These are phyloP conservation scores for Gryllus bimaculatus DNA, from an alignment of 1,140 invertebrate species.

Conservation along the genomic window DNA sequence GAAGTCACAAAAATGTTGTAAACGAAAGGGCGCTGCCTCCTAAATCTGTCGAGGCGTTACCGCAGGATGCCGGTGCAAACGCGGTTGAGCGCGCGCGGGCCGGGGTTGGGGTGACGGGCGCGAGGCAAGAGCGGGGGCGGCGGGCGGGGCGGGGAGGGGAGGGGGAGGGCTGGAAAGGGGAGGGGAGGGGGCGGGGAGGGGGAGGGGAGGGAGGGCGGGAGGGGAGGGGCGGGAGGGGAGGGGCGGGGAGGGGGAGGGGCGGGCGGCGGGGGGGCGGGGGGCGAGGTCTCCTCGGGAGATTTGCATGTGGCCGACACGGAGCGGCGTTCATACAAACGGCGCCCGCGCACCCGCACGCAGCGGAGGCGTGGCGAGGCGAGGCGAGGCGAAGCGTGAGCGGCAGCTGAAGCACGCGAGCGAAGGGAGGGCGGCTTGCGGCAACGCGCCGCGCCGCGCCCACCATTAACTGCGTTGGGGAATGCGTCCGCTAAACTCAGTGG, in stretches of 20 bases:
- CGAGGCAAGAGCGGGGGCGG: neutral
- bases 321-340: too few species aligned
- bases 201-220: neutral
- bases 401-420: too few species aligned
- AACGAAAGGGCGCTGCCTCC: too few species aligned
- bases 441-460: too few species aligned
- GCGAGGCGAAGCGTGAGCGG: neutral
- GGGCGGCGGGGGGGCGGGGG: neutral
- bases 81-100: too few species aligned
- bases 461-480: too few species aligned
- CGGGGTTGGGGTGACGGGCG: neutral
- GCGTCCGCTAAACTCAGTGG: too few species aligned
- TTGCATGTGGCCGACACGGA: neutral
- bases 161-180: neutral
- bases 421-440: too few species aligned
- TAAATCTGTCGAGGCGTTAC: too few species aligned
- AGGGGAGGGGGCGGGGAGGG: neutral
- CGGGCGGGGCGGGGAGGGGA: neutral
- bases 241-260: neutral
- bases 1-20: too few species aligned
- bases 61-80: too few species aligned
- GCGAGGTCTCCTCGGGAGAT: neutral
- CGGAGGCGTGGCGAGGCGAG: neutral
- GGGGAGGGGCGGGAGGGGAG: neutral
- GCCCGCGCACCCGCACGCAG: too few species aligned